Evolutionary conservation across 2,113 vertebrate species (phyloP), one percentile per base, ranked within the genome.

Genomic region (Hypomesus transpacificus): DNA sequence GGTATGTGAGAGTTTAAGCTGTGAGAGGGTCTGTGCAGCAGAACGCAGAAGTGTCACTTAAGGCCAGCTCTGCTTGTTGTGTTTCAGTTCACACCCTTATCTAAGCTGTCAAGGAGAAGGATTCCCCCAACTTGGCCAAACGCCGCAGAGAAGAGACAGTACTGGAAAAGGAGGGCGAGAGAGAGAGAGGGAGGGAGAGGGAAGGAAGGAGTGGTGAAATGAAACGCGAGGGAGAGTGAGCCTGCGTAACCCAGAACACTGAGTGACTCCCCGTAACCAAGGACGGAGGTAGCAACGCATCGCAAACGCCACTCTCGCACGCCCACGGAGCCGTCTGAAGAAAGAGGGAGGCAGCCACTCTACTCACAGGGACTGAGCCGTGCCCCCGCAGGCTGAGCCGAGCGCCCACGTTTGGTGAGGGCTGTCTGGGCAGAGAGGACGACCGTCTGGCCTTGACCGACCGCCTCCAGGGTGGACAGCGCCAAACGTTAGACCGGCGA

Each of bases 201-300:
- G 79, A 57, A 73, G 76, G 62, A 75, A 77, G 75, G 70, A 76
- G 62, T 76, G 88, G 89, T 86, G 88, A 87, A 85, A 34, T 75
- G 82, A 87, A 77, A 89, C 84, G 74, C 80, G 78, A 86, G 78
- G 77, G 68, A 82, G 80, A 82, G 80, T 52, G 75, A 84, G 78
- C 66, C 16, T 39, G 39, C 59, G 76, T 76, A 85, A 82, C 82
- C 75, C 82, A 84, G 82, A 73, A 75, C n/a, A 78, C 81, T 80
- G 82, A 87, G 83, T 87, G 87, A 88, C 91, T 91, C 89, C 89
- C 86, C 86, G 91, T 92, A 91, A 92, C 93, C 90, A 91, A 90
- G 93, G 93, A 90, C 87, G 85, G 90, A 91, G 86, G 87, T 84
- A 87, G 90, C 89, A 85, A 90, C 85, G 80, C 76, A 70, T 85